These are phyloP conservation scores for Cromileptes altivelis DNA, from an alignment of 2,113 vertebrate species.

Conservation along the genomic window DNA sequence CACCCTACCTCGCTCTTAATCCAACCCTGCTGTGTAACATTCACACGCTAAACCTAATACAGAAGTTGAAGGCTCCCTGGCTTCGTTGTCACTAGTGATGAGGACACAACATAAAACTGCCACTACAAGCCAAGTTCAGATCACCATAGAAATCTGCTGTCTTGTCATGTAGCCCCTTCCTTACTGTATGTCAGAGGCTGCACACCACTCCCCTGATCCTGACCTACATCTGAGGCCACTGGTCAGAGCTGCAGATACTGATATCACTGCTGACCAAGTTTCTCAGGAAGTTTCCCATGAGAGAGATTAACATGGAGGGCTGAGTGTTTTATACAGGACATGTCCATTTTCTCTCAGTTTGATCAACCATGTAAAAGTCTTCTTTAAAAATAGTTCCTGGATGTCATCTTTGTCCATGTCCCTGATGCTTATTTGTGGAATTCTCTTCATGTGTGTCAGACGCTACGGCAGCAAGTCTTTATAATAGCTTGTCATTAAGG, in stretches of 20 bases:
- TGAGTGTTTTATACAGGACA: neutral
- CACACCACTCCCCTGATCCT: constrained; percentile 9
- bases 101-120: neutral
- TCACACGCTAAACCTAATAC: neutral
- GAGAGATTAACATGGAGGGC: neutral
- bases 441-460: neutral
- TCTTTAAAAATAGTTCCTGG: neutral
- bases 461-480: neutral
- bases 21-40: neutral
- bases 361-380: neutral
- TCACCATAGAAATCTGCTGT: neutral
- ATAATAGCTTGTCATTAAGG: neutral
- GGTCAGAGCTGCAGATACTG: neutral
- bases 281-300: neutral
- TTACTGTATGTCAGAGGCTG: constrained; percentile 32
- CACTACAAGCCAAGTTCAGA: neutral
- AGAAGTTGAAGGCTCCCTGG: neutral
- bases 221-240: constrained; percentile 39
- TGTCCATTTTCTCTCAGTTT: neutral
- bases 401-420: neutral
- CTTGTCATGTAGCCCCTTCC: neutral
- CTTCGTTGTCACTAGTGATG: neutral
- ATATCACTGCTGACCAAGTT: neutral
- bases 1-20: neutral
- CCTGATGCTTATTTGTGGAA: neutral